Evolutionary conservation across 2,113 vertebrate genomes (phyloP).

Genomic region (Eurypyga helias): DNA sequence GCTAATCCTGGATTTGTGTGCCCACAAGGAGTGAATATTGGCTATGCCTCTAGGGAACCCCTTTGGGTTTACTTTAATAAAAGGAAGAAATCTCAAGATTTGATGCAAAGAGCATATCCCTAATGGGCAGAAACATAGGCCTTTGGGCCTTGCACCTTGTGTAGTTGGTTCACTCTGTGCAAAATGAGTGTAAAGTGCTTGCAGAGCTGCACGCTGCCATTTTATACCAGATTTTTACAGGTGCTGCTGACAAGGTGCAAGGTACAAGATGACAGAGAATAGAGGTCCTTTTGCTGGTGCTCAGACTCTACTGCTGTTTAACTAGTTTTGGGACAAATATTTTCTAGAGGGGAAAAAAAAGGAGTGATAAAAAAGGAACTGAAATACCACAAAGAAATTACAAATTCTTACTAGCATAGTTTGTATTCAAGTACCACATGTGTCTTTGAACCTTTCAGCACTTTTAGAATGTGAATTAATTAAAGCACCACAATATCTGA

Average conservation of each 20-base stretch:
- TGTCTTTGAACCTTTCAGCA: background rate
- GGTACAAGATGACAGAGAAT: background rate
- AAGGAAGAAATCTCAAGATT: conserved; percentile 49
- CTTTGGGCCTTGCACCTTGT: conserved; percentile 55
- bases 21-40: conserved; percentile 46
- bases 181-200: conserved; percentile 18
- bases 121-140: conserved; percentile 17
- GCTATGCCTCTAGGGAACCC: conserved; percentile 46
- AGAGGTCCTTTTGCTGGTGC: background rate
- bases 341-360: background rate
- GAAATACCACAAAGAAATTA: background rate
- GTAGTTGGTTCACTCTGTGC: conserved; percentile 6
- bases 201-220: background rate
- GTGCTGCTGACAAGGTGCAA: background rate
- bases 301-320: background rate
- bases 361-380: background rate
- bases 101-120: conserved; percentile 45
- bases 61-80: conserved; percentile 55
- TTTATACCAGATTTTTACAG: conserved; percentile 12
- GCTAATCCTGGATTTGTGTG: conserved; percentile 32
- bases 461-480: background rate
- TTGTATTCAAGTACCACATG: background rate
- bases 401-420: background rate
- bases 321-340: background rate
- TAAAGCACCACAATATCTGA: background rate